Conservation (phyloP, 2,113 vertebrate species). For the Sminthopsis crassicaudata region DNA sequence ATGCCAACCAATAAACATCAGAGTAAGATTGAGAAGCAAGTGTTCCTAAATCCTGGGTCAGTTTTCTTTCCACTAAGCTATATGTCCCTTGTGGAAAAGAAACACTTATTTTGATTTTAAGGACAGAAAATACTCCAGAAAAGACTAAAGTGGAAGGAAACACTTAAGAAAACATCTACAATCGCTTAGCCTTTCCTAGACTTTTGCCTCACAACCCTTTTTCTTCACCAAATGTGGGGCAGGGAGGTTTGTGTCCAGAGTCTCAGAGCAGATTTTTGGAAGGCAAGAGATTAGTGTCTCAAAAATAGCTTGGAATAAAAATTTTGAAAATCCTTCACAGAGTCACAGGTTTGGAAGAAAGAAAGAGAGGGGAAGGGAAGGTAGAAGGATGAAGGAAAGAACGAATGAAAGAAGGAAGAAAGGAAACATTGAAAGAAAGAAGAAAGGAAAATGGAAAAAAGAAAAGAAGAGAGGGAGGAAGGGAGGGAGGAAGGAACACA, state of each 20-base stretch:
- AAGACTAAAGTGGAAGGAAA: not conserved
- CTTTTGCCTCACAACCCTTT: not conserved
- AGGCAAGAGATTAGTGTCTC: not conserved
- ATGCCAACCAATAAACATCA: not conserved
- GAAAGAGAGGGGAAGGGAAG: no score
- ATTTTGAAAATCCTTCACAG: not conserved
- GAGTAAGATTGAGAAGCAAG: not conserved
- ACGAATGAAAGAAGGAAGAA: no score
- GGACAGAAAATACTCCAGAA: not conserved
- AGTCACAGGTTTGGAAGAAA: not conserved
- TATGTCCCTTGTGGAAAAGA: not conserved
- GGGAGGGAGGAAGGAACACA: no score
- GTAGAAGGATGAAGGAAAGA: no score
- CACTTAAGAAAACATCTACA: not conserved
- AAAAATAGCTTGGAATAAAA: not conserved
- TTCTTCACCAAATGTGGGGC: not conserved
- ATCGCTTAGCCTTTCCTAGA: not conserved
- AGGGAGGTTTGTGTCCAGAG: not conserved
- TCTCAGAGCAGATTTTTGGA: not conserved
- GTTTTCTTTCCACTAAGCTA: no score
- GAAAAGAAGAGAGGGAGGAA: no score
- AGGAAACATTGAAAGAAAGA: no score
- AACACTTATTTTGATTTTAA: not conserved
- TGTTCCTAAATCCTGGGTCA: no score
- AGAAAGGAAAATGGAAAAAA: no score